Conservation (phyloP, 2,113 vertebrate species). For the Brachypteracias leptosomus region DNA sequence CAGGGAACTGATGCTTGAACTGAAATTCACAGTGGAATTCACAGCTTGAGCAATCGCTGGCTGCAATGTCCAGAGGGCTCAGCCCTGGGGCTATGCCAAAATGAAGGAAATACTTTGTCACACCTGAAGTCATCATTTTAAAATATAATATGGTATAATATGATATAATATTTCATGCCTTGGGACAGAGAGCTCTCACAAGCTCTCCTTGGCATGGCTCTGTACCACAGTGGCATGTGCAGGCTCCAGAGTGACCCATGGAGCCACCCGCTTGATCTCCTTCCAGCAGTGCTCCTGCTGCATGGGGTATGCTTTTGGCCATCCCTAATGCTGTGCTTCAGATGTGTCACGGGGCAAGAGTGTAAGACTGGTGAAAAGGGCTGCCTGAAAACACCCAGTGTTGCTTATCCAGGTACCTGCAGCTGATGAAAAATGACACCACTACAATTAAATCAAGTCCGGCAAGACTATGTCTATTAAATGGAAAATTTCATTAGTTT, state of each 20-base stretch:
- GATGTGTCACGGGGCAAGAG: not conserved
- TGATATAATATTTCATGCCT: not conserved
- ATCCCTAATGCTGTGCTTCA: not conserved
- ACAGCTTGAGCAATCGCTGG: not conserved
- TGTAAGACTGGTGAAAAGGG: not conserved
- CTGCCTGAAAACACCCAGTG: not conserved
- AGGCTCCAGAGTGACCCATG: not conserved
- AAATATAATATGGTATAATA: not conserved
- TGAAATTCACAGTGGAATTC: not conserved
- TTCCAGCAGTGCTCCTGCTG: not conserved
- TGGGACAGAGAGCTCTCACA: not conserved
- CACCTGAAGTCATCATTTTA: not conserved
- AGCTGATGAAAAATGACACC: not conserved
- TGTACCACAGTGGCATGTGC: not conserved
- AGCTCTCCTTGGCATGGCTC: not conserved
- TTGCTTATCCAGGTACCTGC: not conserved
- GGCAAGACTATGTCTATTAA: not conserved
- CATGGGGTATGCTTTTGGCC: not conserved
- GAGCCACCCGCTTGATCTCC: accelerated
- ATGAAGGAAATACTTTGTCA: not conserved
- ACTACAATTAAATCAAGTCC: not conserved
- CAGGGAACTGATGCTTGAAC: not conserved
- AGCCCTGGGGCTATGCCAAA: not conserved
- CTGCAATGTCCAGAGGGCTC: not conserved
- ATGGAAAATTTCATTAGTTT: not conserved